Evolutionary conservation across 2,888 invertebrate species (phyloP).

Genomic region (Sipunculus nudus): DNA sequence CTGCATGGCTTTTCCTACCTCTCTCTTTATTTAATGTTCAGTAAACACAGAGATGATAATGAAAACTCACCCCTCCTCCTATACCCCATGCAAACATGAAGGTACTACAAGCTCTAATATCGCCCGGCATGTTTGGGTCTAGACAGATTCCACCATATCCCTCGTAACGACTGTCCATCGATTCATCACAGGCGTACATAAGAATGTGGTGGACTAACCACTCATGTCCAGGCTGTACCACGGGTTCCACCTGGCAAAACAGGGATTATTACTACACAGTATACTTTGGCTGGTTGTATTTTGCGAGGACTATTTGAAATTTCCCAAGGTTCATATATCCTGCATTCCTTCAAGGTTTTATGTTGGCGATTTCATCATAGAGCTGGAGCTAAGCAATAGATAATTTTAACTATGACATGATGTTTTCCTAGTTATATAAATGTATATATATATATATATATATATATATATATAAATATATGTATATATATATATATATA

Average conservation of each 20-base stretch:
- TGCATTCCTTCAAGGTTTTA: too few relatives aligned
- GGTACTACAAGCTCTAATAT: neutral
- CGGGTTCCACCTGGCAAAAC: conserved; percentile 16
- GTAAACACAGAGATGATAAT: neutral
- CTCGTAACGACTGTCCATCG: neutral
- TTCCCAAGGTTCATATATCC: too few relatives aligned
- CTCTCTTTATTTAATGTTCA: neutral
- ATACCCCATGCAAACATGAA: conserved; percentile 10
- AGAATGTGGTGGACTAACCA: conserved; percentile 22
- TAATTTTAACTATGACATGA: too few relatives aligned
- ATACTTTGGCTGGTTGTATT: too few relatives aligned
- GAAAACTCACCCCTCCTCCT: conserved; percentile 16
- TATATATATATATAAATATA: too few relatives aligned
- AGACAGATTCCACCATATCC: conserved; percentile 2
- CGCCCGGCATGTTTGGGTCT: conserved; percentile 3
- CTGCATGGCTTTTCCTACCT: neutral
- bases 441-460: too few relatives aligned
- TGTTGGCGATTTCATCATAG: too few relatives aligned
- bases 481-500: too few relatives aligned
- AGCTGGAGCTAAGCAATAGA: too few relatives aligned
- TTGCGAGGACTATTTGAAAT: too few relatives aligned
- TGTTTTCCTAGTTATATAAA: too few relatives aligned
- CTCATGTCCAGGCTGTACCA: conserved; percentile 11
- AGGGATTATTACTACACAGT: too few relatives aligned
- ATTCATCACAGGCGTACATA: conserved; percentile 12